Percentiles rank a stretch among this genome's conserved stretches.
Evolutionary conservation across 2,113 vertebrate species (phyloP).

Genomic region (Dasyornis broadbenti): DNA sequence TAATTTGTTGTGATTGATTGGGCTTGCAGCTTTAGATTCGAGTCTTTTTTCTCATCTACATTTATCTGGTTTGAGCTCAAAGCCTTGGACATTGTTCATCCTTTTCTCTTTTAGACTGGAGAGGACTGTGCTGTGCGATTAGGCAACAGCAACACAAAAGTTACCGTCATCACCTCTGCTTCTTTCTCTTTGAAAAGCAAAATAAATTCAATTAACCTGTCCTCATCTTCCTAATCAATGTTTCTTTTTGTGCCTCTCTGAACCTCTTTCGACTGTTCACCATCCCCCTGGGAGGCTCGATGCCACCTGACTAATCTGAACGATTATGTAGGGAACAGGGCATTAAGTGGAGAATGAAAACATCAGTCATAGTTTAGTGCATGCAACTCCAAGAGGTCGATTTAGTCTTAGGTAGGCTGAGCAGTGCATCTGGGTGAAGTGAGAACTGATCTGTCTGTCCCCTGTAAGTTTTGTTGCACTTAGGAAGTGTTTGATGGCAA

Average conservation of each 20-base stretch:
- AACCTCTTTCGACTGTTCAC: neutral
- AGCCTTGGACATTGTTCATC: neutral
- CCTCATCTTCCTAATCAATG: neutral
- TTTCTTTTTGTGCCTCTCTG: neutral
- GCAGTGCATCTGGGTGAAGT: neutral
- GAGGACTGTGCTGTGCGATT: neutral
- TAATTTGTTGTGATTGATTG: neutral
- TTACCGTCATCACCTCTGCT: neutral
- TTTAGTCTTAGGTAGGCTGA: neutral
- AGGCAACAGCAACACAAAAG: neutral
- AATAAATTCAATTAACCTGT: neutral
- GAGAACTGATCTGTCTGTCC: neutral
- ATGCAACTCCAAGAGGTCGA: neutral
- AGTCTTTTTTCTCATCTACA: neutral
- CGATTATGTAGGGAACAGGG: neutral
- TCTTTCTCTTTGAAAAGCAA: neutral
- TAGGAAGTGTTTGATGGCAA: neutral
- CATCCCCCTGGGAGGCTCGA: neutral
- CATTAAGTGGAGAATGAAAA: neutral
- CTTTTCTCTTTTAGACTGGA: neutral
- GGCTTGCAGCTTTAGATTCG: neutral
- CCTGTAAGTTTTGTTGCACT: neutral
- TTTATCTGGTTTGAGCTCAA: neutral
- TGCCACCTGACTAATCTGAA: neutral
- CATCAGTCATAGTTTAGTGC: neutral